Percentiles rank a stretch among this genome's conserved stretches.
phyloP scores from a whole-genome alignment of 1,140 invertebrate genomes.

The Tetramorium simillimum region DNA sequence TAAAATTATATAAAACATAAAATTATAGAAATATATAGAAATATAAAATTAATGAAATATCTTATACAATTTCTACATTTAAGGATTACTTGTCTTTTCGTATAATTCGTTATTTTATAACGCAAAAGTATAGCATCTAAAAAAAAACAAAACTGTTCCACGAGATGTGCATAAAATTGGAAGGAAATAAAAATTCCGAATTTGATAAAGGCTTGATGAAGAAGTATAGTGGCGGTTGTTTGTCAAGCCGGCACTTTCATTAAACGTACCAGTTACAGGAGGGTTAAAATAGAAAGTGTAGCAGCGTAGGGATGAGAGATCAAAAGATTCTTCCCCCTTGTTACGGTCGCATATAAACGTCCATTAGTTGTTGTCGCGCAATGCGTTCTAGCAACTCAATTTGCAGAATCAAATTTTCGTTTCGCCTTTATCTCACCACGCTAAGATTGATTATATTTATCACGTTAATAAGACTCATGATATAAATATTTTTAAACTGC shows the following conservation, averaged over 20 bases:
- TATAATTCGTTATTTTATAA: not conserved
- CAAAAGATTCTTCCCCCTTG: slow-evolving; percentile 69
- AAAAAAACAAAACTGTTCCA: not conserved
- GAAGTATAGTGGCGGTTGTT: slow-evolving; percentile 16
- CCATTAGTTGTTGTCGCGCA: slow-evolving; percentile 59
- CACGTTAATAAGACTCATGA: not conserved
- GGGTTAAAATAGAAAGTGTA: slow-evolving; percentile 61
- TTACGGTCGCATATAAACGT: slow-evolving; percentile 68
- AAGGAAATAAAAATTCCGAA: not conserved
- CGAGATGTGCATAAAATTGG: not conserved
- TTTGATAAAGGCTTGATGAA: slow-evolving; percentile 16
- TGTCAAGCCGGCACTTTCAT: slow-evolving; percentile 40
- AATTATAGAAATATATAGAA: not conserved
- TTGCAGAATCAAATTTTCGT: slow-evolving; percentile 63
- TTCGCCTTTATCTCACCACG: not conserved
- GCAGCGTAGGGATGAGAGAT: slow-evolving; percentile 60
- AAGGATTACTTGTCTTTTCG: not conserved
- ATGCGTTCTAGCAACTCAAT: slow-evolving; percentile 60
- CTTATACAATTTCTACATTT: not conserved
- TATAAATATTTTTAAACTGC: not conserved
- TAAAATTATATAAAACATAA: not conserved
- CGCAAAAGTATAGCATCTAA: not conserved
- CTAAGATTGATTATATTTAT: slow-evolving; percentile 8
- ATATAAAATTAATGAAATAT: not conserved
- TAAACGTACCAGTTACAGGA: slow-evolving; percentile 42